Evolutionary conservation across 2,797 vertebrate genomes (phyloP), one percentile per base, ranked within the genome.

Genomic region (Nyctibius grandis): DNA sequence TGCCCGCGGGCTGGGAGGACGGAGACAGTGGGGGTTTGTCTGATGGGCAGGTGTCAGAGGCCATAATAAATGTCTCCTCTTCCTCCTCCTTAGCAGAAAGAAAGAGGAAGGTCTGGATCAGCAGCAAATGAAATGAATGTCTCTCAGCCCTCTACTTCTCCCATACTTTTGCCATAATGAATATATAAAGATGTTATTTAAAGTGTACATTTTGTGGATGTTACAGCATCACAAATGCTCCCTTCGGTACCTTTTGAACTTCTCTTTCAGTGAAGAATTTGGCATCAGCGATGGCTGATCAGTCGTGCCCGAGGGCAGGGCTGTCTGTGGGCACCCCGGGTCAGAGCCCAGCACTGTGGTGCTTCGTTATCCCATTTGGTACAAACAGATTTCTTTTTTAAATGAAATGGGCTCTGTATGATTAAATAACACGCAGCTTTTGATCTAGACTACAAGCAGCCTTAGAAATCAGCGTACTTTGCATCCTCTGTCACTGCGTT

Each of bases 341-440:
- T 42, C 67, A 63, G 53, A 34, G 45, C 36, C 0, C 0, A 64
- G 77, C 0, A 1, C 77, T 8, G 20, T 15, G 29, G 10, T 4
- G 4, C 74, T 79, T 80, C 10, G 1, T 84, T 80, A 73, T 67
- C 48, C 67, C 45, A 6, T 88, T 91, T 61, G 57, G 31, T 54
- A 40, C 85, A n/a, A 56, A 56, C 48, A 64, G 51, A 17, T 73
- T 22, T 21, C 26, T 67, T 80, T 80, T 54, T 40, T 4, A 2
- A 65, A 65, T 36, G 42, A 72, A 88, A 75, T 11, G 22, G 50
- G 59, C 76, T 80, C 94, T 70, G 33, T 83, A 13, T 64, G 91
- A 89, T 94, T 89, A 93, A 96, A 89, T 80, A 78, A 60, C 64
- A 36, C 0, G 2, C 72, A 47, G 92, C 81, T 96, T 93, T 95